Percentiles rank a stretch among this genome's conserved stretches.
These are phyloP conservation scores for Petroica traversi DNA, from an alignment of 2,113 vertebrate genomes.

Conservation along the genomic window DNA sequence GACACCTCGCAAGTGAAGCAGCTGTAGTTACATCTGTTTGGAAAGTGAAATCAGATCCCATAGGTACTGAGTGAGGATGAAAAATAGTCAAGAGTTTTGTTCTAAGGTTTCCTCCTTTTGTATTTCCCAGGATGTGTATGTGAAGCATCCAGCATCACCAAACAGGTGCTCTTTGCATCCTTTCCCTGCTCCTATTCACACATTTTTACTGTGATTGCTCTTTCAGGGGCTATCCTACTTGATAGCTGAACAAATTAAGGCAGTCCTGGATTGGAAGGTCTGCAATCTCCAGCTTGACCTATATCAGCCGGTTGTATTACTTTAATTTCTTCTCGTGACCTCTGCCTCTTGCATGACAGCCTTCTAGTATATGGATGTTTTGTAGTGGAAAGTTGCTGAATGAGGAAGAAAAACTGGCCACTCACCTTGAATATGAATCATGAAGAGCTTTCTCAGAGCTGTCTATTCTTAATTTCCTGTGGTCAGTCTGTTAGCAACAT, in stretches of 20 bases:
- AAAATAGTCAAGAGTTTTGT: background rate
- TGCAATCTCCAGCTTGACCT: background rate
- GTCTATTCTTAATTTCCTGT: conserved; percentile 68
- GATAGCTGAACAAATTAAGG: conserved; percentile 35
- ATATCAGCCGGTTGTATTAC: conserved; percentile 28
- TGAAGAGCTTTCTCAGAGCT: conserved; percentile 52
- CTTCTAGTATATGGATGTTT: conserved; percentile 7
- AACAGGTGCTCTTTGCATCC: background rate
- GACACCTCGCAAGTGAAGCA: background rate
- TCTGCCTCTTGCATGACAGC: conserved; percentile 41
- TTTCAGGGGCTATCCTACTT: background rate
- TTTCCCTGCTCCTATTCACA: background rate
- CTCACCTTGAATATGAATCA: conserved; percentile 57
- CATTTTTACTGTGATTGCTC: background rate
- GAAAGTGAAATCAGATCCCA: conserved; percentile 43
- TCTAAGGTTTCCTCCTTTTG: background rate
- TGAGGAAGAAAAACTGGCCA: conserved; percentile 4
- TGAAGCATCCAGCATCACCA: background rate
- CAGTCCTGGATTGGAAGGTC: background rate
- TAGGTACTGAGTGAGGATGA: background rate
- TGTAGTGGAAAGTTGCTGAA: conserved; percentile 32
- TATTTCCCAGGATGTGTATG: background rate
- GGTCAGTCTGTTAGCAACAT: background rate
- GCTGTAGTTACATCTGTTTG: conserved; percentile 42
- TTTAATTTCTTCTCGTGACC: conserved; percentile 67